Conservation (phyloP, 2,888 invertebrate genomes). For the Lapara coniferarum region DNA sequence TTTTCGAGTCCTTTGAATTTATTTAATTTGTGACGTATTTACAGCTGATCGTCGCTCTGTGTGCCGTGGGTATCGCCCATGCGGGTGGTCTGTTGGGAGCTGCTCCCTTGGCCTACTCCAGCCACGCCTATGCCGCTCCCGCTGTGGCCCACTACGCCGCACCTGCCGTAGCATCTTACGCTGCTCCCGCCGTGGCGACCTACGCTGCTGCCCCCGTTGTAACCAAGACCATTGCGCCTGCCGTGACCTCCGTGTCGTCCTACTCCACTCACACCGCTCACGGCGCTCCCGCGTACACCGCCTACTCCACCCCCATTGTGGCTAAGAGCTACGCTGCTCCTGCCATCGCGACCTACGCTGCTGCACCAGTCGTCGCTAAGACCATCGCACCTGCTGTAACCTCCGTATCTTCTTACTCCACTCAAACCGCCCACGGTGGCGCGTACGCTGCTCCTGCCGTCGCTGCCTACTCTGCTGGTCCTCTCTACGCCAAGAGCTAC, state of each 20-base stretch:
- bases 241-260: constrained; percentile 58
- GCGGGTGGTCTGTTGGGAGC: constrained; percentile 81
- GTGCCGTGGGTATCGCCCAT: constrained; percentile 83
- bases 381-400: constrained; percentile 56
- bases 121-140: constrained; percentile 79
- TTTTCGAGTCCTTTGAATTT: constrained; percentile 19
- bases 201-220: constrained; percentile 41
- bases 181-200: constrained; percentile 47
- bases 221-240: constrained; percentile 52
- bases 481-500: constrained; percentile 60
- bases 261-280: constrained; percentile 60
- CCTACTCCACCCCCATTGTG: constrained; percentile 63
- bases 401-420: constrained; percentile 58
- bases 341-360: constrained; percentile 65
- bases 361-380: constrained; percentile 59
- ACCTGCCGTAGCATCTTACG: constrained; percentile 43
- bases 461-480: constrained; percentile 58
- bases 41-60: constrained; percentile 75
- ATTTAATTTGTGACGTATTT: constrained; percentile 64
- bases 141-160: constrained; percentile 40
- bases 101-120: constrained; percentile 77
- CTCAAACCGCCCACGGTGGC: constrained; percentile 55
- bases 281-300: constrained; percentile 73
- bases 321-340: constrained; percentile 42
- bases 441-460: constrained; percentile 28